Base-by-base conservation (phyloP, 2,113 vertebrate genomes). In the Tauraco erythrolophus region DNA sequence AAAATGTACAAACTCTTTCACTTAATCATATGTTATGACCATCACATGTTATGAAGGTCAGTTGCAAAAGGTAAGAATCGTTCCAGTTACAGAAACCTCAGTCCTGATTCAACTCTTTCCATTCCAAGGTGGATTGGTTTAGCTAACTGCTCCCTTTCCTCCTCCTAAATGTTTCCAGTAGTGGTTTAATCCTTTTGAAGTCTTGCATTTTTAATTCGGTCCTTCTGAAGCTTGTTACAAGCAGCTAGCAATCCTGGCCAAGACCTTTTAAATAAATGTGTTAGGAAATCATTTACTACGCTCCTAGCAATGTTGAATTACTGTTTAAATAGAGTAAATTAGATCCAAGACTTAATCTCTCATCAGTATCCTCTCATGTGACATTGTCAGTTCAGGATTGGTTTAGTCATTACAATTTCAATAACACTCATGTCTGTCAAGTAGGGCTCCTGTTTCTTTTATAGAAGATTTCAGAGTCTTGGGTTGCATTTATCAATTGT, bases 381-480 rank as follows among this genome's bases (percentile, higher is more conserved):
- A 64, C 61, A n/a, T 54, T 88, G 83, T 84, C 86, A 94, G 14
- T 64, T 70, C 48, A 31, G 64, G 84, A 82, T 37, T 90, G 39
- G 37, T 92, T 94, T 96, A 89, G 92, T 95, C 88, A 81, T 37
- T 78, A 46, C 50, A 35, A 62, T 94, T 97, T 88, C 92, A 96
- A 2, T 84, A 84, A 81, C 37, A 21, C 48, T 70, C 33, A 10
- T 41, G 60, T 80, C 65, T 5, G 4, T 60, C 76, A 83, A 66
- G 61, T 41, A 50, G 39, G 39, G 19, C 62, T 89, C 14, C 37
- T 5, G 6, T 84, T 93, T 78, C 77, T 91, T 68, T 70, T 82
- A 61, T 6, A 60, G 65, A 58, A 37, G 23, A 58, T 54, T 74
- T 93, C 21, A 33, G 48, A 76, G 41, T n/a, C 19, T 69, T 53